Base-by-base conservation (phyloP, 2,797 vertebrate genomes). In the Pelodytes ibericus region DNA sequence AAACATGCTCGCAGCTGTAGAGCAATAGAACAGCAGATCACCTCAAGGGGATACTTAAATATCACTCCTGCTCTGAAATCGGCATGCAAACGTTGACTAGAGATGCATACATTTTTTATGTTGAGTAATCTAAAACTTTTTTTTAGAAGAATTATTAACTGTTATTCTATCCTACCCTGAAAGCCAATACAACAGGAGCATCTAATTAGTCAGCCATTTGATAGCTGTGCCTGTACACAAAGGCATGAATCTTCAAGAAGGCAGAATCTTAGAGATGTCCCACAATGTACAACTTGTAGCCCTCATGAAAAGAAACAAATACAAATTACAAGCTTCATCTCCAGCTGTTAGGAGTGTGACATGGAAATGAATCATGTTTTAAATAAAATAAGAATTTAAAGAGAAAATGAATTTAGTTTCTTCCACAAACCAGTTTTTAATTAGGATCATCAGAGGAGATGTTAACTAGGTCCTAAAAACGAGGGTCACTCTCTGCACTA, bases 101-200 rank as follows among this genome's bases (percentile, higher is more conserved):
- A 86, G 74, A 80, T 57, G 31, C 90, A 92, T 93, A 83, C 79
- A 93, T 92, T 87, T 92, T 93, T 93, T 74, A 93, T 90, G 87
- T 49, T 20, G 78, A 79, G 90, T 88, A 90, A 92, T 83, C 82
- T 82, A 88, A 92, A 87, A 88, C 90, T 84, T 88, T 80, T 88
- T 80, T 82, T 70, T 83, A 68, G 57, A 88, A 85, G 88, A 86
- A 88, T 88, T 87, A 87, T 83, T 83, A 88, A 83, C 67, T 72
- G 92, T 87, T 86, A 93, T 85, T 88, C 90, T 89, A 93, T 73
- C 90, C 58, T 71, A 36, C 80, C 0, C 47, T 84, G 92, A 87
- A 92, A 92, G 82, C 80, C 81, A 86, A 92, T 88, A 88, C 88
- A 78, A 79, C 72, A 87, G 84, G 83, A 86, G 83, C 83, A 88